phyloP scores from a whole-genome alignment of 2,797 vertebrate genomes.

The Pygocentrus nattereri region DNA sequence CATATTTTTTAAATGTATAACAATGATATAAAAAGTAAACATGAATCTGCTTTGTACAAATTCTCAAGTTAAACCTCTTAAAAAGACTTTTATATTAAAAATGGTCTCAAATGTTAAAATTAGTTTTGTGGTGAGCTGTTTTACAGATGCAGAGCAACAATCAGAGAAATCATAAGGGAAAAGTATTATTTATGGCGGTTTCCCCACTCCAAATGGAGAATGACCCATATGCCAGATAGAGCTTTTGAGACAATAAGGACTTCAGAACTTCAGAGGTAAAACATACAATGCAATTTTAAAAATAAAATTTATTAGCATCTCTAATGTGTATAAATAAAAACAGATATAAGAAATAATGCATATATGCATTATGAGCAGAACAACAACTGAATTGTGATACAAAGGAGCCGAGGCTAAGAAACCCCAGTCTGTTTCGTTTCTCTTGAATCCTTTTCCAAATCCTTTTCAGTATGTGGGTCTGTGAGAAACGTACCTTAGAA shows the following conservation, averaged over 20 bases:
- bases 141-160: too few relatives aligned
- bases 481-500: constrained; percentile 81
- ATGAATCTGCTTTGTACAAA: too few relatives aligned
- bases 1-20: too few relatives aligned
- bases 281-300: constrained; percentile 83
- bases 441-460: constrained; percentile 61
- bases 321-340: constrained; percentile 92
- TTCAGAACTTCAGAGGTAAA: not conserved
- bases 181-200: too few relatives aligned
- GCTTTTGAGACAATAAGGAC: not conserved
- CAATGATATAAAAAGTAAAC: too few relatives aligned
- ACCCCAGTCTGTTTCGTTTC: constrained; percentile 55
- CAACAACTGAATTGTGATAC: constrained; percentile 81
- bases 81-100: too few relatives aligned
- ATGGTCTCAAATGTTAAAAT: too few relatives aligned
- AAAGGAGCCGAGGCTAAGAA: constrained; percentile 71
- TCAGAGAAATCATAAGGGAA: too few relatives aligned
- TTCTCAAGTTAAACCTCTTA: too few relatives aligned
- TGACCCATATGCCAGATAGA: too few relatives aligned
- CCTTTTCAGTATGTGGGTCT: constrained; percentile 71
- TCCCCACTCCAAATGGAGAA: too few relatives aligned
- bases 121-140: too few relatives aligned
- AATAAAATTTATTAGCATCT: constrained; percentile 94
- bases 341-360: constrained; percentile 82
- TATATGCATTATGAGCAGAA: constrained; percentile 87